Base-by-base conservation (phyloP, 2,888 invertebrate species). In the Antheraea yamamai region DNA sequence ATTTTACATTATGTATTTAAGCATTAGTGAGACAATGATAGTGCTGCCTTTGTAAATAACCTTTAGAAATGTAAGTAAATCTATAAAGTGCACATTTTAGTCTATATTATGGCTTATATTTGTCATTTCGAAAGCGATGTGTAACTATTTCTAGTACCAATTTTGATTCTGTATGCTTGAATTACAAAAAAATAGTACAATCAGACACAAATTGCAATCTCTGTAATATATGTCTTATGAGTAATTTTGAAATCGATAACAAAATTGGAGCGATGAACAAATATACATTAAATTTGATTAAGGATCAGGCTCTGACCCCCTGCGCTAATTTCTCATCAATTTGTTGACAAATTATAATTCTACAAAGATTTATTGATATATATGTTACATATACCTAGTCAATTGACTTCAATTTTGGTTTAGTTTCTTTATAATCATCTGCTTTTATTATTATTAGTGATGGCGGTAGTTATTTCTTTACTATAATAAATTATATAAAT, bases 231-330 rank as follows among this genome's bases (percentile, higher is more conserved):
- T 66, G 16, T 30, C 16, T 66, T 66, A 66, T 66, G 4, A 66
- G 4, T 66, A 30, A 26, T 66, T 61, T 61, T 66, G 64, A 66
- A 30, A 66, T 66, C 30, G 64, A 66, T 66, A 66, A 66, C 26
- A 23, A 10, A 70, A 70, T 35, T 70, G 7, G 39, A 39, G 18
- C 70, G 39, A 6, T 35, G 18, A 70, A 39, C 70, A 70, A 35
- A 70, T 70, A 39, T 39, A 39, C 10, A 70, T 39, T 70, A 39
- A 39, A 70, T 70, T 70, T 70, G 23, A 39, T 70, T 39, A 39
- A 20, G n/a, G 35, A 70, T 39, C 20, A 70, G 39, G 39, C 20
- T 20, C 70, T 70, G 70, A 70, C 70, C 70, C n/a, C 4, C 70
- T 70, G 70, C 20, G 39, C 70, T 39, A n/a, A 39, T 39, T 70